Base-by-base conservation (phyloP, 2,113 vertebrate species). In the Saguinus imperator region DNA sequence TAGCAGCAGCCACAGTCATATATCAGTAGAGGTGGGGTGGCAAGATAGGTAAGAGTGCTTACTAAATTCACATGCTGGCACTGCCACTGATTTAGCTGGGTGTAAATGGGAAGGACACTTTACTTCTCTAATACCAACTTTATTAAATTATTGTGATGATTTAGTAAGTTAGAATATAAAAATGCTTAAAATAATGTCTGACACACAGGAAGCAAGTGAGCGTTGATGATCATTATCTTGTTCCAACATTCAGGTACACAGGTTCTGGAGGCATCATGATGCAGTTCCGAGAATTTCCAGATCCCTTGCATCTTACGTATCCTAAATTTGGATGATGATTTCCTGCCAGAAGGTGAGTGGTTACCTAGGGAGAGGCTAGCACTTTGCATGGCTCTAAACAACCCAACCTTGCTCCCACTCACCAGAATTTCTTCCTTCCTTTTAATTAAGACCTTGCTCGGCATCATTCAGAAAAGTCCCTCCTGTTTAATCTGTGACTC, bases 401-500 rank as follows among this genome's bases (percentile, higher is more conserved):
- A 13, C 18, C n/a, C 35, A 80, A 35, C n/a, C 48, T 81, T 68
- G 84, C 64, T 83, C 79, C 79, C 70, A 91, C 79, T 77, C 79
- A 68, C n/a, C 82, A 84, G 72, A 84, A 80, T 50, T 45, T 73
- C 84, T 88, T 88, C 21, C 79, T 96, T 77, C 64, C 45, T 96
- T 89, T 90, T 89, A 93, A 92, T 89, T 52, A 91, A 92, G 32
- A 18, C 43, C 64, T 89, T 93, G 35, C n/a, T 92, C 35, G 3
- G 29, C 50, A 73, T 91, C 89, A 94, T 88, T 89, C 89, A 93
- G 55, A 89, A 88, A 93, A 89, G 70, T n/a, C 72, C 52, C 87
- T 93, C 40, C 35, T 85, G 89, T 80, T 95, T 92, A n/a, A 81
- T 92, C 55, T 82, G 75, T 97, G 95, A 97, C 85, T 97, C 95